phyloP scores from a whole-genome alignment of 2,113 vertebrate species.

The Mastomys natalensis region DNA sequence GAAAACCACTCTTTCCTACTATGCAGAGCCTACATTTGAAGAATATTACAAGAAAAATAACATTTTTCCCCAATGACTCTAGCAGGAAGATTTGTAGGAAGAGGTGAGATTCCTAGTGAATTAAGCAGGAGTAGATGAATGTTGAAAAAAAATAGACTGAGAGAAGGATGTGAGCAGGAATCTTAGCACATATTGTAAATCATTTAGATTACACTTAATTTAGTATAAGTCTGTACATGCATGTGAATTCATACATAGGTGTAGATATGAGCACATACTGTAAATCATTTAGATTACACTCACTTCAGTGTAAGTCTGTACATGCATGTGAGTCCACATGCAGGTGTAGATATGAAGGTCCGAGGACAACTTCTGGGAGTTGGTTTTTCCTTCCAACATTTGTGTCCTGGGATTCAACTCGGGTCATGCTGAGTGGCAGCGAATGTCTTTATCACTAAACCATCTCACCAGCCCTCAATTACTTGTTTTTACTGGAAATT shows the following conservation, averaged over 20 bases:
- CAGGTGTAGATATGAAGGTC: too few relatives aligned
- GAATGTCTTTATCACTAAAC: neutral
- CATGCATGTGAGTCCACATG: too few relatives aligned
- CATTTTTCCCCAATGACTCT: neutral
- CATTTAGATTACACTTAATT: neutral
- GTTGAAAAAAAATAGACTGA: neutral
- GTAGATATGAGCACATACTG: neutral
- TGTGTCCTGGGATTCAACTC: neutral
- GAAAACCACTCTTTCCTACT: conserved; percentile 63
- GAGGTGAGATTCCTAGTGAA: neutral
- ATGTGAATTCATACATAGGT: neutral
- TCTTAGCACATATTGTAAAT: neutral
- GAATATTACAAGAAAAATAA: conserved; percentile 60
- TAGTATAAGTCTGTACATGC: neutral
- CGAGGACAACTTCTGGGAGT: neutral
- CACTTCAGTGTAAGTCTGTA: neutral
- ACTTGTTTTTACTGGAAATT: neutral
- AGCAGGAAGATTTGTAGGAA: conserved; percentile 27
- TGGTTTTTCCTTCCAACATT: neutral
- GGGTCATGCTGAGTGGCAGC: too few relatives aligned
- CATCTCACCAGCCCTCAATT: too few relatives aligned
- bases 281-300: neutral
- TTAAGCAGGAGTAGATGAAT: neutral
- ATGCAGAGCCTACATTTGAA: conserved; percentile 65
- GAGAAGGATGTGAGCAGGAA: neutral